A percentile compares a stretch with the other conserved stretches of the same genome.
Evolutionary conservation across 2,113 vertebrate species (phyloP).

Genomic region (Calypte anna): DNA sequence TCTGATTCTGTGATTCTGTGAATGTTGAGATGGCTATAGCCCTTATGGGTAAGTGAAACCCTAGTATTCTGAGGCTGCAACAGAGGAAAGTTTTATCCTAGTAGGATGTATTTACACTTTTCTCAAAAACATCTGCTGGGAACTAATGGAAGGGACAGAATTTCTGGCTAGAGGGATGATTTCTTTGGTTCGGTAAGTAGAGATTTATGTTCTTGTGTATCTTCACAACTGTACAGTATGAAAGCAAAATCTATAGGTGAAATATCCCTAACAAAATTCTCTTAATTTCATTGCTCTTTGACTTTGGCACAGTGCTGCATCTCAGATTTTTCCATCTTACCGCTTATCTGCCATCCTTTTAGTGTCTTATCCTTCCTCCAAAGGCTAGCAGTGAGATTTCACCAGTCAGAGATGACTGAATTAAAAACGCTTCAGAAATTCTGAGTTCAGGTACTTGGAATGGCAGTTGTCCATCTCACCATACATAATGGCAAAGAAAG

Average conservation of each 20-base stretch:
- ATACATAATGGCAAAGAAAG: neutral
- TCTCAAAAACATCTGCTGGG: neutral
- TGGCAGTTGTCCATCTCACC: neutral
- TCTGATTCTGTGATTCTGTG: too few relatives aligned
- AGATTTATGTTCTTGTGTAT: neutral
- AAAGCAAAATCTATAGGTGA: neutral
- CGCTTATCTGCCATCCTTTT: neutral
- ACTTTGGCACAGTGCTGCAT: neutral
- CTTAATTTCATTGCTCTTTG: neutral
- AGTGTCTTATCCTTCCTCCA: neutral
- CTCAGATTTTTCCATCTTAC: rapidly evolving
- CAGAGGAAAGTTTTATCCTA: neutral
- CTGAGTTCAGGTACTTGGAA: neutral
- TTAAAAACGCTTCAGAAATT: neutral
- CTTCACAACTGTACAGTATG: neutral
- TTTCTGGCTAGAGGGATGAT: neutral
- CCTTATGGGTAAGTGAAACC: neutral
- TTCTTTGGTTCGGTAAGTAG: neutral
- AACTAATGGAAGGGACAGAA: neutral
- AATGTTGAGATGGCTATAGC: neutral
- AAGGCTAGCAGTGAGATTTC: neutral
- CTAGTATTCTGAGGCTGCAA: neutral
- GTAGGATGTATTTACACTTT: neutral
- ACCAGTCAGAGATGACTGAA: neutral
- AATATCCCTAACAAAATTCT: neutral